Conservation (phyloP, 2,888 invertebrate species). For the Dasysyrphus albostriatus region DNA sequence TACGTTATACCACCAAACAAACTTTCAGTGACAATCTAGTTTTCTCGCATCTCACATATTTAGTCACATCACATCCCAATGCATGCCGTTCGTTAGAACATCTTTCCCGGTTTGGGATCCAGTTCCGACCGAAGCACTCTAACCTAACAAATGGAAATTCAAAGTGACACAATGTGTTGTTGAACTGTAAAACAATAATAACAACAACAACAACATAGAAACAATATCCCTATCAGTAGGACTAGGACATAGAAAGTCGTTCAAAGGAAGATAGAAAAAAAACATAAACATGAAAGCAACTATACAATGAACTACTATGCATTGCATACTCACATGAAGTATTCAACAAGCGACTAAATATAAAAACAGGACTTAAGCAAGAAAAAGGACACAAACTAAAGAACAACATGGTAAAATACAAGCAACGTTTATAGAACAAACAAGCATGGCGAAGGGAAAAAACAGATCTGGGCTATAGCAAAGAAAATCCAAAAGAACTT, state of each 20-base stretch:
- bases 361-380: slow-evolving; percentile 16
- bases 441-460: not conserved
- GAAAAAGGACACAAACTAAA: slow-evolving; percentile 12
- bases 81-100: not conserved
- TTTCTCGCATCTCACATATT: slow-evolving; percentile 44
- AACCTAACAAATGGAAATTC: slow-evolving; percentile 22
- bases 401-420: not conserved
- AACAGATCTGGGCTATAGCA: not conserved
- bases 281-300: not conserved
- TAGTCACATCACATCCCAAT: slow-evolving; percentile 17
- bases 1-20: slow-evolving; percentile 9
- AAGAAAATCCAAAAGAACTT: too few species aligned
- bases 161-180: slow-evolving; percentile 57
- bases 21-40: slow-evolving; percentile 48
- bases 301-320: not conserved
- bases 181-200: slow-evolving; percentile 32
- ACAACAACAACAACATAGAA: slow-evolving; percentile 20
- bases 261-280: not conserved
- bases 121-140: not conserved
- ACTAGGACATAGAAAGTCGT: slow-evolving; percentile 3
- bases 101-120: not conserved
- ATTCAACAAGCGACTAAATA: slow-evolving; percentile 62
- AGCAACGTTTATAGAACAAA: slow-evolving; percentile 4
- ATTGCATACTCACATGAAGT: slow-evolving; percentile 36
- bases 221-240: slow-evolving; percentile 11